phyloP scores from a whole-genome alignment of 2,888 invertebrate genomes.

The Xestoiulus laeticollis region DNA sequence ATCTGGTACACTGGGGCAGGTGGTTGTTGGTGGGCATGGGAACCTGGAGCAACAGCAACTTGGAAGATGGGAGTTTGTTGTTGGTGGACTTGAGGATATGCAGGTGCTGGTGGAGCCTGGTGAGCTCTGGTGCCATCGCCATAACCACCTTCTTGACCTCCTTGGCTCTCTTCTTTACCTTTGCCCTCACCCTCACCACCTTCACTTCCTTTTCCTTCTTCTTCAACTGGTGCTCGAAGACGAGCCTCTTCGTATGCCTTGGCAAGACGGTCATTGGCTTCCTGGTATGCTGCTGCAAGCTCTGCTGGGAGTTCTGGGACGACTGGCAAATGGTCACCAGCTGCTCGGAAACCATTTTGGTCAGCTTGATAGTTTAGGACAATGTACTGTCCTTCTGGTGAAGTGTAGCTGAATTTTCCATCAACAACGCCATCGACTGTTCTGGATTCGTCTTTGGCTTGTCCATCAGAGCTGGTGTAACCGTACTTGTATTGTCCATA shows the following conservation, averaged over 20 bases:
- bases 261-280: slow-evolving; percentile 47
- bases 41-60: slow-evolving; percentile 20
- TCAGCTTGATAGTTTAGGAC: slow-evolving; percentile 72
- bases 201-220: background rate
- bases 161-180: slow-evolving; percentile 7
- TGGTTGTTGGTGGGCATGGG: slow-evolving; percentile 43
- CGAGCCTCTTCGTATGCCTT: slow-evolving; percentile 43
- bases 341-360: slow-evolving; percentile 79
- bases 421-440: slow-evolving; percentile 73
- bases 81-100: slow-evolving; percentile 28
- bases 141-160: background rate
- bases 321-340: slow-evolving; percentile 67
- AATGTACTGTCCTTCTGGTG: slow-evolving; percentile 70
- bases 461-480: slow-evolving; percentile 74
- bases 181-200: slow-evolving; percentile 28
- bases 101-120: background rate
- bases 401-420: slow-evolving; percentile 76
- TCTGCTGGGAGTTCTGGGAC: slow-evolving; percentile 49
- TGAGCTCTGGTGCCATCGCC: background rate
- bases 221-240: background rate
- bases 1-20: background rate
- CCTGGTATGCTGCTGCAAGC: slow-evolving; percentile 44
- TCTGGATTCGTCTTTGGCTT: slow-evolving; percentile 77
- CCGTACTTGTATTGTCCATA: slow-evolving; percentile 77
- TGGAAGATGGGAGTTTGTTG: background rate